A percentile compares a stretch with the other conserved stretches of the same genome.
phyloP scores from a whole-genome alignment of 1,140 invertebrate species.

The Steinernema feltiae region DNA sequence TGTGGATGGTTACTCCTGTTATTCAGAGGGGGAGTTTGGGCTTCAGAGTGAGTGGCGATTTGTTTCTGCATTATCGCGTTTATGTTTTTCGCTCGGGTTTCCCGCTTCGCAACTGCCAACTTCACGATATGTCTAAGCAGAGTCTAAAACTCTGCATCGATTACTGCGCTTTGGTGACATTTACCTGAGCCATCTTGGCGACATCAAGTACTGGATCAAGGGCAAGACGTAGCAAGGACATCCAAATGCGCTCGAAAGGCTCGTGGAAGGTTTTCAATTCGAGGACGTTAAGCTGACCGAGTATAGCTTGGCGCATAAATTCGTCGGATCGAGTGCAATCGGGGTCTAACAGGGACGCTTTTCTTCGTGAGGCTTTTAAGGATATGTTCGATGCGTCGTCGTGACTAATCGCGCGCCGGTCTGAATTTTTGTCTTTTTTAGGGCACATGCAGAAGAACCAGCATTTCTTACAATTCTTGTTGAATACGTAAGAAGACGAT shows the following conservation, averaged over 20 bases:
- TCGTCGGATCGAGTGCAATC: background rate
- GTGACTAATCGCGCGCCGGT: background rate
- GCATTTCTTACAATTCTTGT: conserved; percentile 1
- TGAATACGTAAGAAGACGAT: background rate
- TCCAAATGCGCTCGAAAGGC: conserved; percentile 55
- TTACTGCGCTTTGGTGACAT: background rate
- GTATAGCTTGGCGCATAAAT: background rate
- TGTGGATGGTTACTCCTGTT: background rate
- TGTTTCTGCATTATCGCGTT: background rate
- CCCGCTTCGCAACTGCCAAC: background rate
- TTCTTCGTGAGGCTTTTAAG: background rate
- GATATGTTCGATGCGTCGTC: background rate
- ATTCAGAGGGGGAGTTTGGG: conserved; percentile 8
- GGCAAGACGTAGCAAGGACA: conserved; percentile 42
- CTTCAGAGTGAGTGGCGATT: background rate
- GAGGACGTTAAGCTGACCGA: conserved; percentile 27
- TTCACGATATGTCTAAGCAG: conserved; percentile 21
- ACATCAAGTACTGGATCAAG: conserved; percentile 51
- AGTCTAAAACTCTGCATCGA: conserved; percentile 12
- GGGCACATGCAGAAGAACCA: background rate
- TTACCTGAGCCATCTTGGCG: conserved; percentile 32
- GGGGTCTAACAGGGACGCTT: background rate
- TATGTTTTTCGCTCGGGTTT: conserved; percentile 3
- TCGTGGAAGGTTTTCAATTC: conserved; percentile 50
- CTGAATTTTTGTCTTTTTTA: background rate